Base-by-base conservation (phyloP, 1,140 invertebrate species). In the Tetragnatha versicolor region DNA sequence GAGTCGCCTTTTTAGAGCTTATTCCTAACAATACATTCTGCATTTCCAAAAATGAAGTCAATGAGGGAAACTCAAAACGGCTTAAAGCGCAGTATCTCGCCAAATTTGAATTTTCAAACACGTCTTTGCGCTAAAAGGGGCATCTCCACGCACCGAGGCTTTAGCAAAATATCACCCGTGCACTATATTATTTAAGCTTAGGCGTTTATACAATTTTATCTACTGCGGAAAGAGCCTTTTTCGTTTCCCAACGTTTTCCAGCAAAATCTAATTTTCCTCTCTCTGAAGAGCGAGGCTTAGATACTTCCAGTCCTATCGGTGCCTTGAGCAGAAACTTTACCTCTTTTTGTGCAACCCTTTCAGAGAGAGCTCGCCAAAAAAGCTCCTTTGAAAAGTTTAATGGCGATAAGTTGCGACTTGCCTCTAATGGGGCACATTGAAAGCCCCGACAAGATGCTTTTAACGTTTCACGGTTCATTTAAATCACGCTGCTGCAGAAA, bases 381-480 rank as follows among this genome's bases (percentile, higher is more conserved):
- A 51, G 35, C 72, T 75, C 35, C 45, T 37, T 75, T 75, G 42
- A 63, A 47, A 75, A 49, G 58, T 75, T 75, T 75, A 75, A 75
- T 75, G 58, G 58, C 72, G 72, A 75, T 75, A 75, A 75, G 72
- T 63, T 75, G 55, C 63, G 72, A 75, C 72, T 63, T 29, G 5
- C 39, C 72, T 75, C 39, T 75, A 75, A 75, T 75, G 72, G 72
- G n/a, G 17, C n/a, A 4, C 29, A 33, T 39, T 49, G 58, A 75
- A 60, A 61, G 29, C 27, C 35, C 17, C 20, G 22, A 33, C 47
- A 73, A 60, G 58, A 63, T 75, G 72, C 72, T 75, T 75, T 75
- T 75, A 75, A 75, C 72, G 29, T 75, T 75, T 75, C 72, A 75
- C 39, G 55, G 49, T 60, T 75, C 72, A 75, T 75, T 75, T 75